Base-by-base conservation (phyloP, 2,797 vertebrate species). In the Jordanella pulchra region DNA sequence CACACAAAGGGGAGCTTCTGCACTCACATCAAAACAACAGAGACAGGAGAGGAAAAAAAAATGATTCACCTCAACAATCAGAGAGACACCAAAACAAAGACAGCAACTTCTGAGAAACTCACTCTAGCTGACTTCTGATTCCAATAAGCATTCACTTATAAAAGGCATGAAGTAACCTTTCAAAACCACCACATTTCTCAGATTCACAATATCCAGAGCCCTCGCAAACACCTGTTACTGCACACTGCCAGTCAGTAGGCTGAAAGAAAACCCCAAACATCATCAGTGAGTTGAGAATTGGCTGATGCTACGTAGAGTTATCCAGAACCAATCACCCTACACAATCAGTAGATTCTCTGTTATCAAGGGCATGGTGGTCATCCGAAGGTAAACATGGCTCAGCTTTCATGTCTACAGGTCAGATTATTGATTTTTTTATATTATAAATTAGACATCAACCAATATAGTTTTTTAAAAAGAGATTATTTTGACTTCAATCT, bases 21-120 rank as follows among this genome's bases (percentile, higher is more conserved):
- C 45, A 1, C 4, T 66, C 25, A 3, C 32, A 28, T 51, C 65
- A 67, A 67, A 67, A 67, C 45, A 66, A 66, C 65, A 48, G 17
- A 35, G 65, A 50, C 32, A 51, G 32, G 27, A 30, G 48, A 50
- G 45, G n/a, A n/a, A n/a, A 35, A 32, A 67, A 50, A 50, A 50
- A 14, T 67, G 12, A 67, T 35, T 51, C 28, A 67, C 28, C 47
- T 32, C 32, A 32, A 67, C 64, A 65, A 47, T 45, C 21, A 12
- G 64, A 47, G 56, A 25, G 11, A 55, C 12, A 25, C 25, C 45
- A 48, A 28, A 10, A 9, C 17, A 50, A 5, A 50, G 10, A 66
- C 13, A 18, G 27, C 42, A 47, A 65, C 39, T 2, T 54, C 53
- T n/a, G n/a, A 54, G n/a, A n/a, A 28, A 14, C 27, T 15, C 14